A percentile compares a stretch with the other conserved stretches of the same genome.
Evolutionary conservation across 2,888 invertebrate species (phyloP).

Genomic region (Ypsolopha scabrella): DNA sequence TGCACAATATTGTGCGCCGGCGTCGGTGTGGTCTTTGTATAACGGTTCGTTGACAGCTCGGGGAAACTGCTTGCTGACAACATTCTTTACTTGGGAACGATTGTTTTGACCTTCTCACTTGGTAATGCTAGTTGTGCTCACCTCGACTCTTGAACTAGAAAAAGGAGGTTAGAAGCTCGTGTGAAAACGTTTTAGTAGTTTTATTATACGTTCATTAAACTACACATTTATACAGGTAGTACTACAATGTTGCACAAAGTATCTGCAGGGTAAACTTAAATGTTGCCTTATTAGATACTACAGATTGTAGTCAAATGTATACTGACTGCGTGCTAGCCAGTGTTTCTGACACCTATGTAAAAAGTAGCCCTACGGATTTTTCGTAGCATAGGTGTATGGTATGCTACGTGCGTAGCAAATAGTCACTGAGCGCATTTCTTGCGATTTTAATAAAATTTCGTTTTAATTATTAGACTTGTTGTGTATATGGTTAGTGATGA

Average conservation of each 20-base stretch:
- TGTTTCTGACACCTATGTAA: too few species aligned
- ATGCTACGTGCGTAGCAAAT: too few species aligned
- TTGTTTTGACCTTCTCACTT: slow-evolving; percentile 6
- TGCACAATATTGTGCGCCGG: slow-evolving; percentile 11
- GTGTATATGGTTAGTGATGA: too few species aligned
- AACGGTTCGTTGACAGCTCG: slow-evolving; percentile 7
- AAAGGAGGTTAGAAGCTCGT: background rate
- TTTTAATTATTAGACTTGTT: too few species aligned
- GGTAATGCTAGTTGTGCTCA: background rate
- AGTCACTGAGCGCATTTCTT: too few species aligned
- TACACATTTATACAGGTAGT: background rate
- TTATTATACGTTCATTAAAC: background rate
- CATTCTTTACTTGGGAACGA: slow-evolving; percentile 3
- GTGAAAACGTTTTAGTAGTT: background rate
- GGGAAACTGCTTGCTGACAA: slow-evolving; percentile 4
- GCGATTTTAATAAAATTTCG: too few species aligned
- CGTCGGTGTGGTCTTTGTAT: slow-evolving; percentile 13
- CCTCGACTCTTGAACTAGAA: background rate
- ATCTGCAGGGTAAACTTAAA: too few species aligned
- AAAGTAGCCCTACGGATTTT: too few species aligned
- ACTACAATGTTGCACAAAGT: background rate
- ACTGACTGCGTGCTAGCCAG: too few species aligned
- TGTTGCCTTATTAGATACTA: too few species aligned
- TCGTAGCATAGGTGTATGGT: too few species aligned
- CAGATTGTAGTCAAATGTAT: too few species aligned